These are phyloP conservation scores for Agrochola macilenta DNA, from an alignment of 2,888 invertebrate genomes.

Conservation along the genomic window DNA sequence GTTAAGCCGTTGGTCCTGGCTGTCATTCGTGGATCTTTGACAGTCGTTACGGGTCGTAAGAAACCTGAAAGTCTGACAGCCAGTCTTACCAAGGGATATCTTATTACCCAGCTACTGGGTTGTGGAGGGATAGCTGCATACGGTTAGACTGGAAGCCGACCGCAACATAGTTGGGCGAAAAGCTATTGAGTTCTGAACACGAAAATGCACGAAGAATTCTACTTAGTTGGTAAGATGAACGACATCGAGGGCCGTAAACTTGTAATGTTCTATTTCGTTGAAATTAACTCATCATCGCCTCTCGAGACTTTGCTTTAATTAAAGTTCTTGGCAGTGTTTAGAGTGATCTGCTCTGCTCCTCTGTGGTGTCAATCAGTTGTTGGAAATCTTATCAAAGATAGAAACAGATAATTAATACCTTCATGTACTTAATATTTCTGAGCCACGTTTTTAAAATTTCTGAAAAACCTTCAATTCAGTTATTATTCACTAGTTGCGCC, in stretches of 20 bases:
- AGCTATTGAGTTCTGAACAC: background rate
- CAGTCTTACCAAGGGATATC: too few relatives aligned
- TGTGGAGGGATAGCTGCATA: too few relatives aligned
- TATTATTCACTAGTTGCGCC: too few relatives aligned
- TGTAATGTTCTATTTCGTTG: slow-evolving; percentile 16
- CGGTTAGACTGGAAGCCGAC: too few relatives aligned
- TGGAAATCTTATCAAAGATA: slow-evolving; percentile 24
- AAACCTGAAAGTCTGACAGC: too few relatives aligned
- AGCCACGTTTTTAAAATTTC: background rate
- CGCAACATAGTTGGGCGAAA: too few relatives aligned
- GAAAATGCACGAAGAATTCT: slow-evolving; percentile 31
- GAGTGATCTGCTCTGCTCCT: slow-evolving; percentile 19
- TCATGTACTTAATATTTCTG: background rate
- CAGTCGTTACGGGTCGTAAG: too few relatives aligned
- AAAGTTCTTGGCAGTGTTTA: slow-evolving; percentile 23
- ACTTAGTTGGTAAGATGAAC: slow-evolving; percentile 21
- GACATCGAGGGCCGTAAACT: slow-evolving; percentile 7
- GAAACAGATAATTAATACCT: background rate
- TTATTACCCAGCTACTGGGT: too few relatives aligned
- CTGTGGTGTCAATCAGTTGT: slow-evolving; percentile 26
- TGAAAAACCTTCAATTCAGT: too few relatives aligned
- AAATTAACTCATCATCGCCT: slow-evolving; percentile 33
- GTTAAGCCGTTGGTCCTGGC: too few relatives aligned
- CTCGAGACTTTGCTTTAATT: slow-evolving; percentile 37
- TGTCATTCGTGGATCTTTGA: too few relatives aligned